phyloP scores from a whole-genome alignment of 2,113 vertebrate genomes.

The Hippoglossus stenolepis region DNA sequence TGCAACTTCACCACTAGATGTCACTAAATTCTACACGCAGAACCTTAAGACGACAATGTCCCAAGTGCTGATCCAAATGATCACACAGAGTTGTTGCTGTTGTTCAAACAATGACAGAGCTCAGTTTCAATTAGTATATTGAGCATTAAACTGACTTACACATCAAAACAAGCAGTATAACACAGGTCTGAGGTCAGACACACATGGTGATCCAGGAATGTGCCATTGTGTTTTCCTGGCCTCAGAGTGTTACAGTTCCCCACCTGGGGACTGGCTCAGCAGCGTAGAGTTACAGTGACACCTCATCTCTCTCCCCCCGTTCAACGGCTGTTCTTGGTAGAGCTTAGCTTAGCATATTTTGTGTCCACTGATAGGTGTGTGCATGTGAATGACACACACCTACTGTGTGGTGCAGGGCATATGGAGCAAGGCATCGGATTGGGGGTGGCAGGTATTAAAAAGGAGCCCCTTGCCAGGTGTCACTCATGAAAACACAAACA shows the following conservation, averaged over 20 bases:
- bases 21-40: too few species aligned
- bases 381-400: conserved; percentile 27
- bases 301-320: conserved; percentile 53
- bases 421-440: conserved; percentile 57
- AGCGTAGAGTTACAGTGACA: conserved; percentile 72
- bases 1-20: too few species aligned
- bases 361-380: conserved; percentile 41
- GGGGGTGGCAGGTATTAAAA: conserved; percentile 35
- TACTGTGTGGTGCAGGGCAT: conserved; percentile 35
- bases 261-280: conserved; percentile 59
- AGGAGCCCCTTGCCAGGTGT: conserved; percentile 43
- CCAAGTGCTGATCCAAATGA: conserved; percentile 7
- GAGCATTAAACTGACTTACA: neutral
- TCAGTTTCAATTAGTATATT: neutral
- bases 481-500: neutral
- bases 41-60: neutral
- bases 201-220: conserved; percentile 29
- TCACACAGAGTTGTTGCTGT: neutral
- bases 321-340: conserved; percentile 23
- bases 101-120: neutral
- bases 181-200: conserved; percentile 21
- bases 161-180: conserved; percentile 31
- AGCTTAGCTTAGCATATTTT: conserved; percentile 13
- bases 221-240: conserved; percentile 37
- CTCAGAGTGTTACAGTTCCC: conserved; percentile 46